Conservation (phyloP, 2,888 invertebrate genomes). For the Drosophila limbata region DNA sequence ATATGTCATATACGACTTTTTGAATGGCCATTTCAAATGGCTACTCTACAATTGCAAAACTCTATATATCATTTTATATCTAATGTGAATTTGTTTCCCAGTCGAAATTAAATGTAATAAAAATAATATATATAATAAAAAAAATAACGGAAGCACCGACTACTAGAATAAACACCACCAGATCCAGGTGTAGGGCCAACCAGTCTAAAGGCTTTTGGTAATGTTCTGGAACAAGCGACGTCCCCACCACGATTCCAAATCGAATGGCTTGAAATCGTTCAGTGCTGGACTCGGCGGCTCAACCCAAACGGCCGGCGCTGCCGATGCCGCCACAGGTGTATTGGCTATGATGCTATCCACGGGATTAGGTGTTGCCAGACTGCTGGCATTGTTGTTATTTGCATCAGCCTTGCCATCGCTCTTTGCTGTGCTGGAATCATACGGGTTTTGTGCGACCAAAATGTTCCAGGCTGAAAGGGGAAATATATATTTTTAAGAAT, state of each 20-base stretch:
- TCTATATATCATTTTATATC: constrained; percentile 27
- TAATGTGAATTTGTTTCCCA: constrained; percentile 51
- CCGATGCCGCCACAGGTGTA: constrained; percentile 68
- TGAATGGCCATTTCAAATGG: constrained; percentile 43
- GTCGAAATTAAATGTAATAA: constrained; percentile 43
- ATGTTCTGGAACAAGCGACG: constrained; percentile 93
- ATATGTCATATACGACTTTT: constrained; percentile 11
- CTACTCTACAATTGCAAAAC: constrained; percentile 31
- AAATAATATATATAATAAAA: constrained; percentile 11
- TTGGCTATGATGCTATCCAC: constrained; percentile 80
- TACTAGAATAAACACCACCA: constrained; percentile 18
- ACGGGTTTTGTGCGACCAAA: constrained; percentile 84
- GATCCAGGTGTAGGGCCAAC: constrained; percentile 3
- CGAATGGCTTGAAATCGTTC: constrained; percentile 94
- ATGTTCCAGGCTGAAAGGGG: constrained; percentile 84
- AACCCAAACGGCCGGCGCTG: constrained; percentile 87
- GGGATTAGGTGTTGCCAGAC: constrained; percentile 81
- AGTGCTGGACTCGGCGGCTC: constrained; percentile 90
- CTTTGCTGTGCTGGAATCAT: constrained; percentile 73
- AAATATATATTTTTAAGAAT: too few relatives aligned
- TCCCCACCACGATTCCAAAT: constrained; percentile 96
- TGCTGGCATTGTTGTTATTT: constrained; percentile 80
- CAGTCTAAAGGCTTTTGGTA: constrained; percentile 90
- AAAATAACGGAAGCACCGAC: constrained; percentile 54
- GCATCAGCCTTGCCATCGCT: constrained; percentile 72